phyloP scores from a whole-genome alignment of 1,140 invertebrate species.

The Caenorhabditis latens region DNA sequence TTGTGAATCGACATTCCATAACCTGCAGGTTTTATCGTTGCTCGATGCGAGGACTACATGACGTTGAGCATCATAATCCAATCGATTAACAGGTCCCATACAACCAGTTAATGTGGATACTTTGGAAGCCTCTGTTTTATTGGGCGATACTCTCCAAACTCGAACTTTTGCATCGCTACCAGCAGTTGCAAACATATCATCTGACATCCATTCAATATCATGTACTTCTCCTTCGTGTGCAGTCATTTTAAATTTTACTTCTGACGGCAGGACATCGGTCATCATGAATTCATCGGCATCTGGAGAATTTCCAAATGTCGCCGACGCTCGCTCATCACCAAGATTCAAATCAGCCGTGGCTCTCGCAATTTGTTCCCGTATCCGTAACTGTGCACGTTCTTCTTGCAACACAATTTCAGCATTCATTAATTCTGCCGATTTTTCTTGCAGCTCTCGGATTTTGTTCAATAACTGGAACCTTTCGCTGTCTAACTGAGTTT shows the following conservation, averaged over 20 bases:
- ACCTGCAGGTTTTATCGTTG: slow-evolving; percentile 52
- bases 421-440: slow-evolving; percentile 56
- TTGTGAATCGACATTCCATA: slow-evolving; percentile 63
- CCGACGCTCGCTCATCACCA: slow-evolving; percentile 19
- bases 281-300: slow-evolving; percentile 8
- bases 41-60: slow-evolving; percentile 33
- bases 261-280: slow-evolving; percentile 57
- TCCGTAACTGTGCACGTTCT: slow-evolving; percentile 18
- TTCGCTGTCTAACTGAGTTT: slow-evolving; percentile 42
- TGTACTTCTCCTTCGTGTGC: slow-evolving; percentile 63
- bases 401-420: slow-evolving; percentile 33
- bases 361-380: slow-evolving; percentile 49
- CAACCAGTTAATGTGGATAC: slow-evolving; percentile 41
- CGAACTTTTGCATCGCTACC: slow-evolving; percentile 59
- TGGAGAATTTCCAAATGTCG: neutral
- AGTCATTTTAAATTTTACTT: slow-evolving; percentile 60
- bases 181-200: slow-evolving; percentile 61
- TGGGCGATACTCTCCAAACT: slow-evolving; percentile 59
- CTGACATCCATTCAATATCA: slow-evolving; percentile 60
- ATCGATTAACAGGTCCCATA: slow-evolving; percentile 48
- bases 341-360: slow-evolving; percentile 48
- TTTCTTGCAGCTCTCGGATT: slow-evolving; percentile 57
- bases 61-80: slow-evolving; percentile 55
- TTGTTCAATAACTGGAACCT: slow-evolving; percentile 53
- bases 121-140: slow-evolving; percentile 50